These are phyloP conservation scores for Enteromius viviparus DNA, from an alignment of 2,797 vertebrate genomes.

Conservation along the genomic window DNA sequence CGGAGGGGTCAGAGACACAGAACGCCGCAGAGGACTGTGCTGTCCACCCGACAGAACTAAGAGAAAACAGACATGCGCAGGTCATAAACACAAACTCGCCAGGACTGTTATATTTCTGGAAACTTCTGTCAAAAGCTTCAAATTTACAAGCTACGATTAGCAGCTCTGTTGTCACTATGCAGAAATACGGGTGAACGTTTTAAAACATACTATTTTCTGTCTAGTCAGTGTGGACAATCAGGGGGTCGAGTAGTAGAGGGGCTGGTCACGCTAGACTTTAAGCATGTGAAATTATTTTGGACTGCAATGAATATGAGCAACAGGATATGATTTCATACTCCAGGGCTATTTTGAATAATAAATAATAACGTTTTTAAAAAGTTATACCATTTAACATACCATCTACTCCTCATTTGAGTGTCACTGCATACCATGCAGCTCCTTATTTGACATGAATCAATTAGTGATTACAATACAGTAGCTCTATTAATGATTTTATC, in stretches of 20 bases:
- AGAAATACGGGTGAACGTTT: conserved; percentile 11
- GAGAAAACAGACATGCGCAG: conserved; percentile 53
- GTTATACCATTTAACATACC: neutral
- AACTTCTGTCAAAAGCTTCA: neutral
- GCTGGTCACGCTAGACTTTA: conserved; percentile 17
- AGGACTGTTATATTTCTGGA: conserved; percentile 10
- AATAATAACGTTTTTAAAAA: neutral
- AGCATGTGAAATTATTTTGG: conserved; percentile 8
- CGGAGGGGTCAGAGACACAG: conserved; percentile 97
- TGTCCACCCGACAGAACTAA: conserved; percentile 92
- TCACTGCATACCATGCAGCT: neutral
- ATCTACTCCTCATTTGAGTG: neutral
- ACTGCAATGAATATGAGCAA: conserved; percentile 28
- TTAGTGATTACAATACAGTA: neutral
- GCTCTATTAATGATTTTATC: neutral
- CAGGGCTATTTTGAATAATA: conserved; percentile 16
- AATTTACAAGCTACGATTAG: conserved; percentile 1
- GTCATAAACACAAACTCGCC: neutral
- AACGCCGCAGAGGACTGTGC: conserved; percentile 98
- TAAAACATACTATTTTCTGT: conserved; percentile 39
- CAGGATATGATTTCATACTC: conserved; percentile 18
- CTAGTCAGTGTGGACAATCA: conserved; percentile 7
- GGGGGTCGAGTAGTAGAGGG: neutral
- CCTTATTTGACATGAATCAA: neutral
- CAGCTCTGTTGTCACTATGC: conserved; percentile 25